phyloP scores from a whole-genome alignment of 2,113 vertebrate genomes.

The Uria aalge region DNA sequence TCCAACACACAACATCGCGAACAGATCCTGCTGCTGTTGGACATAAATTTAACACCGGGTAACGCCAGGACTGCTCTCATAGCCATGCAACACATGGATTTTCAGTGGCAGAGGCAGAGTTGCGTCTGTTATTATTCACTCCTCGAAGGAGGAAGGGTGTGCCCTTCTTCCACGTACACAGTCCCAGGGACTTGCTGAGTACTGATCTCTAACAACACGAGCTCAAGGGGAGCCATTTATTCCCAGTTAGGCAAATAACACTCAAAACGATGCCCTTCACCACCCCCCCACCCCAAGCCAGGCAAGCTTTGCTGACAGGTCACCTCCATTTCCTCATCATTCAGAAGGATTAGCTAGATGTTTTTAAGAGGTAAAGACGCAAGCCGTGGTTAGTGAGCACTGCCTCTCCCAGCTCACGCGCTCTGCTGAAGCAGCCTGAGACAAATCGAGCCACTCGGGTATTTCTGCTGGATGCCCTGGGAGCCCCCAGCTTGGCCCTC shows the following conservation, averaged over 20 bases:
- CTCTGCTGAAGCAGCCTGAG: not conserved
- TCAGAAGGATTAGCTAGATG: not conserved
- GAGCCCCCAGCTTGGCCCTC: not conserved
- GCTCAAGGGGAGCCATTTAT: not conserved
- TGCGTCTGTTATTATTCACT: not conserved
- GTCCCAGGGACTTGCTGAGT: not conserved
- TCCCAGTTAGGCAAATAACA: not conserved
- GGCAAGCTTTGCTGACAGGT: not conserved
- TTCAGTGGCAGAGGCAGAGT: not conserved
- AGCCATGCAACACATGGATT: not conserved
- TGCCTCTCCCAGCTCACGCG: not conserved
- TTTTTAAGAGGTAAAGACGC: not conserved
- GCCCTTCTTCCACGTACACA: not conserved
- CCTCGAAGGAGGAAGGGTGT: not conserved
- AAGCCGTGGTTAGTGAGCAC: not conserved
- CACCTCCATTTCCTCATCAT: slow-evolving; percentile 1
- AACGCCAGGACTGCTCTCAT: not conserved
- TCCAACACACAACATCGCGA: not conserved
- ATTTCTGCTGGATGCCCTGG: not conserved
- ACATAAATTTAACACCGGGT: not conserved
- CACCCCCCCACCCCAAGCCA: not conserved
- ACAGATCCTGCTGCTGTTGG: not conserved
- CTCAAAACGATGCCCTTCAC: not conserved
- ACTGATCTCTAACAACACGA: not conserved
- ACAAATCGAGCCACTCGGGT: not conserved